Conservation (phyloP, 2,113 vertebrate species). For the Irena cyanogastra region DNA sequence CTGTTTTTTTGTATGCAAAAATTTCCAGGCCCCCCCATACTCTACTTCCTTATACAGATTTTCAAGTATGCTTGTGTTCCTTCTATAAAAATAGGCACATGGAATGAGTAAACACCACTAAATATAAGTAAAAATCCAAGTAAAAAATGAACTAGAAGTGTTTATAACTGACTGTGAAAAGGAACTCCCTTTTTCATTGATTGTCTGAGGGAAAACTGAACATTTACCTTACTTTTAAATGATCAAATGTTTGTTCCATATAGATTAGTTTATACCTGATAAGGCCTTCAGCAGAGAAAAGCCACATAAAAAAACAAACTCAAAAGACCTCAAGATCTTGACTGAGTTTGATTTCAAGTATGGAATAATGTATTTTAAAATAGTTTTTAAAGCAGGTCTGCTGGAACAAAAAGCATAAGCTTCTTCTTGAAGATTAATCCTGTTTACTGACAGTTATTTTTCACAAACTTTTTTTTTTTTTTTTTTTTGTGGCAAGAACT, state of each 20-base stretch:
- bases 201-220: background rate
- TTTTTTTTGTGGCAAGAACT: background rate
- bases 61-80: background rate
- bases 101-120: background rate
- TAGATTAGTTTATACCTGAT: background rate
- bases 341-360: background rate
- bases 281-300: background rate
- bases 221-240: background rate
- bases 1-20: background rate
- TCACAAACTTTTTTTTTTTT: background rate
- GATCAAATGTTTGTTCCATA: background rate
- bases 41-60: background rate
- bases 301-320: background rate
- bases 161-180: background rate
- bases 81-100: background rate
- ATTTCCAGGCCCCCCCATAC: background rate
- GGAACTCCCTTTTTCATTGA: background rate
- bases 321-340: background rate
- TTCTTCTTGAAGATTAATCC: background rate
- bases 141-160: background rate
- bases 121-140: background rate
- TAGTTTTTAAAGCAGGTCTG: background rate
- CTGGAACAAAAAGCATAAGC: background rate
- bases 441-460: background rate
- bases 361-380: background rate